These are phyloP conservation scores for Coregonus clupeaformis DNA, from an alignment of 2,113 vertebrate species.

Conservation along the genomic window DNA sequence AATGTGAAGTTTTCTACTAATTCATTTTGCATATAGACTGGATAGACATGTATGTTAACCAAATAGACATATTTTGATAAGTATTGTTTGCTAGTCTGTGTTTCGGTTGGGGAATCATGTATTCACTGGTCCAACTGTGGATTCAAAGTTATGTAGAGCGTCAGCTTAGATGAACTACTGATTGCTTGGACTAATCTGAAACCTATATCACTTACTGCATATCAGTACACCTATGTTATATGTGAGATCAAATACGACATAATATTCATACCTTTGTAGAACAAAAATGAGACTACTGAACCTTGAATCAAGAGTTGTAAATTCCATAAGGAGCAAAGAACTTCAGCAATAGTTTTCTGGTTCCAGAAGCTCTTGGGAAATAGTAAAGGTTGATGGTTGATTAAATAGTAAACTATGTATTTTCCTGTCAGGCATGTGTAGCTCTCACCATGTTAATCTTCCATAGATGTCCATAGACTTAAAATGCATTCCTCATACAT, in stretches of 20 bases:
- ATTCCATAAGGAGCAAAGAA: no score
- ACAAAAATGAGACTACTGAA: not conserved
- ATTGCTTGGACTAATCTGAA: not conserved
- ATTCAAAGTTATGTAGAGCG: slow-evolving; percentile 37
- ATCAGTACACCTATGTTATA: not conserved
- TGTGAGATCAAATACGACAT: not conserved
- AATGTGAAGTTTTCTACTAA: slow-evolving; percentile 77
- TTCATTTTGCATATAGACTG: slow-evolving; percentile 54
- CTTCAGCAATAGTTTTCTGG: no score
- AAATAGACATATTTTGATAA: slow-evolving; percentile 45
- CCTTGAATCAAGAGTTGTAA: not conserved
- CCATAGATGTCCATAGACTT: not conserved
- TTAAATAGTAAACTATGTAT: not conserved
- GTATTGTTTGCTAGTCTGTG: not conserved
- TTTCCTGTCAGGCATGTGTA: slow-evolving; percentile 45
- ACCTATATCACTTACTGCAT: not conserved
- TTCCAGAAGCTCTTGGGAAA: not conserved
- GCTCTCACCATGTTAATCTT: slow-evolving; percentile 7
- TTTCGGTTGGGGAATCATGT: slow-evolving; percentile 11
- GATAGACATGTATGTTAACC: slow-evolving; percentile 45
- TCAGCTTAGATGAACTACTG: slow-evolving; percentile 8
- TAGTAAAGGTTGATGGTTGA: not conserved
- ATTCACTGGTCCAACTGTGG: slow-evolving; percentile 6
- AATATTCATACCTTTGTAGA: not conserved
- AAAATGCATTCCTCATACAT: slow-evolving; percentile 11